These are phyloP conservation scores for Galleria mellonella DNA, from an alignment of 1,140 invertebrate species.

Conservation along the genomic window DNA sequence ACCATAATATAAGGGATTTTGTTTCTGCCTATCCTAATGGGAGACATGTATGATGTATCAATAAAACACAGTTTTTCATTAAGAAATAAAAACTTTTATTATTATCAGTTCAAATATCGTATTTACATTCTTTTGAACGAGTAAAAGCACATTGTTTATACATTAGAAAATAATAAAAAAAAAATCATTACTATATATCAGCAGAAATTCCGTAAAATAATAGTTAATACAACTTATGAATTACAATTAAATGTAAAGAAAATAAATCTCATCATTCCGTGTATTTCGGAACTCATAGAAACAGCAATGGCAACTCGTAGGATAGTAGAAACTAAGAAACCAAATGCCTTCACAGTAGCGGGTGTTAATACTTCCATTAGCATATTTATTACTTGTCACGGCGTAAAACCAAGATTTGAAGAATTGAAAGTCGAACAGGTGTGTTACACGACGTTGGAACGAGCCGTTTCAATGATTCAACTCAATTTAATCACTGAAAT, in stretches of 20 bases:
- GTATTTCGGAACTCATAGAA: constrained; percentile 18
- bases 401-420: too few species aligned
- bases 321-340: background rate
- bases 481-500: too few species aligned
- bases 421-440: too few species aligned
- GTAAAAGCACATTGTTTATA: constrained; percentile 68
- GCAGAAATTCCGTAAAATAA: constrained; percentile 36
- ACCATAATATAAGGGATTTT: too few species aligned
- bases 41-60: too few species aligned
- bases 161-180: constrained; percentile 48
- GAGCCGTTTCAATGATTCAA: too few species aligned
- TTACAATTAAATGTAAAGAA: constrained; percentile 43
- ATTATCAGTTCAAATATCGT: constrained; percentile 73
- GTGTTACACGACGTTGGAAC: too few species aligned
- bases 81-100: constrained; percentile 72
- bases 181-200: constrained; percentile 24
- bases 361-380: too few species aligned
- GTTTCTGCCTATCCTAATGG: too few species aligned
- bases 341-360: too few species aligned
- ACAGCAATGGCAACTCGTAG: constrained; percentile 51
- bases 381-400: too few species aligned
- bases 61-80: constrained; percentile 45
- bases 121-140: constrained; percentile 71
- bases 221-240: constrained; percentile 2
- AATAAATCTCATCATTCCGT: constrained; percentile 55